Conservation (phyloP, 1,140 invertebrate genomes). For the Polypedilum vanderplanki region DNA sequence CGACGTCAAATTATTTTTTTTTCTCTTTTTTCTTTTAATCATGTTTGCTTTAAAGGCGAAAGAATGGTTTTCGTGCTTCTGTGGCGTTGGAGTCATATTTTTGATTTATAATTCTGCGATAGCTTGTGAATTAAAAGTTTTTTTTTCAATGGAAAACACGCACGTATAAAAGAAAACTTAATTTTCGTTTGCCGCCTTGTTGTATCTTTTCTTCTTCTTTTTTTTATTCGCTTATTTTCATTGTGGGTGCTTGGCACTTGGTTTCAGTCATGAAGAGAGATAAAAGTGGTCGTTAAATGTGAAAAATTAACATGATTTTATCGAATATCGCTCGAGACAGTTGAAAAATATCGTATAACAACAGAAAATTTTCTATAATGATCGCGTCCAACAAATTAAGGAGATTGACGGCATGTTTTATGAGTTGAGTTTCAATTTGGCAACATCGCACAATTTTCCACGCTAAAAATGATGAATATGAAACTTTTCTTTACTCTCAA, state of each 20-base stretch:
- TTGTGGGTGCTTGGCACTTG: not conserved
- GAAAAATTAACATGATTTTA: not conserved
- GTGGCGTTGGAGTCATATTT: not conserved
- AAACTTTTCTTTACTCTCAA: too few relatives aligned
- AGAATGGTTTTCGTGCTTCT: not conserved
- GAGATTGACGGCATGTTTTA: too few relatives aligned
- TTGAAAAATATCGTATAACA: not conserved
- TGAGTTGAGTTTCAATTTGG: too few relatives aligned
- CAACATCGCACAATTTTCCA: too few relatives aligned
- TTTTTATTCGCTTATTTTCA: not conserved
- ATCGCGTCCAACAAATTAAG: too few relatives aligned
- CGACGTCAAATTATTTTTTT: conserved; percentile 25
- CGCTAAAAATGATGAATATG: too few relatives aligned
- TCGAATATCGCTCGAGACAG: not conserved
- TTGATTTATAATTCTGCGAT: not conserved
- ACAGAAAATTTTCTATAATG: too few relatives aligned
- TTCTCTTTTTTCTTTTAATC: not conserved
- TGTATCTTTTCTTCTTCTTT: not conserved
- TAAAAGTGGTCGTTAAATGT: conserved; percentile 12
- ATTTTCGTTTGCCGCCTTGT: too few relatives aligned
- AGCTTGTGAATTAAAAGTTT: too few relatives aligned
- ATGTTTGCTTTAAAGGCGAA: not conserved
- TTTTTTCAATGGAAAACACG: too few relatives aligned
- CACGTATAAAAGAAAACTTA: too few relatives aligned
- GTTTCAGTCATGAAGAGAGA: not conserved